Evolutionary conservation across 1,140 invertebrate species (phyloP), one percentile per base, ranked within the genome.

Genomic region (Pachyrhynchus sulphureomaculatus): DNA sequence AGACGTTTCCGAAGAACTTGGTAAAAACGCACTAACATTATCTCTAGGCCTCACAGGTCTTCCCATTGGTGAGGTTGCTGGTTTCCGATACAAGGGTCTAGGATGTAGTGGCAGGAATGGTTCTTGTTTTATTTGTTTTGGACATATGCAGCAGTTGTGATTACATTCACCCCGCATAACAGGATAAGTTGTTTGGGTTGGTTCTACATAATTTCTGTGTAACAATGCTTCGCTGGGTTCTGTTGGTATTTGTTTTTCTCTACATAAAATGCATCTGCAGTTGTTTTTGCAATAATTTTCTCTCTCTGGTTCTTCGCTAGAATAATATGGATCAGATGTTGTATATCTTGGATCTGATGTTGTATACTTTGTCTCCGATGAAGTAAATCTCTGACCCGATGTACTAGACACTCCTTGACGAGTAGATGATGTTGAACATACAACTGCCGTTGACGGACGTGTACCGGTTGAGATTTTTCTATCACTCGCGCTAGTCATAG

Each of bases 231-330:
- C 26, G 8, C 6, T 9, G 12, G 32, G 51, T 13, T 6, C 4
- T 9, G 45, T 39, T 47, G 18, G 6, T 0, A 17, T 17, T 10
- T 29, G n/a, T 37, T 8, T 36, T 52, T 18, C 23, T 9, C 15
- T 26, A 47, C 54, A 57, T 13, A 15, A 23, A 13, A 20, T 10
- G 21, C 48, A 62, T 18, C 29, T 17, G 21, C 59, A 53, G 13
- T 18, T 17, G 17, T 12, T 42, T 32, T 26, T 37, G 26, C 26
- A 33, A 37, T 23, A 2, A 20, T 18, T 1, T 10, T 61, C 54
- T 20, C 23, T 48, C 49, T 56, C 45, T 5, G 49, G 59, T 37
- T 47, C 13, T 10, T 63, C 61, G 13, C n/a, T 47, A 4, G 53
- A 63, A 29, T 57, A 58, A 41, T 51, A 48, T 1, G 24, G 9